Evolutionary conservation across 92 coral and sea anemone species (phyloP).

Genomic region (Bergia puertoricense): DNA sequence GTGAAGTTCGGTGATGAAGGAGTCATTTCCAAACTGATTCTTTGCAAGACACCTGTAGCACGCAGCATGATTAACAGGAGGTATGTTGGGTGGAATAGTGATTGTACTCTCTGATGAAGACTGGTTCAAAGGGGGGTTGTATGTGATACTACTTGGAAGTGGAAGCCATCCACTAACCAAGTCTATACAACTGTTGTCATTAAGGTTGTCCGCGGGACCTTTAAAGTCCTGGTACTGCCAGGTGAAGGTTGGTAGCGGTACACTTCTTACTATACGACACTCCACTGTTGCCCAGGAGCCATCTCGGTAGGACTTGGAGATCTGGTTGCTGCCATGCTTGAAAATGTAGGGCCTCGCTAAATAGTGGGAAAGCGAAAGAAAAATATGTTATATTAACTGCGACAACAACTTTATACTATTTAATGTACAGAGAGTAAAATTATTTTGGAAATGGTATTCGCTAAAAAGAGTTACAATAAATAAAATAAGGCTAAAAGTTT

Average conservation of each 20-base stretch:
- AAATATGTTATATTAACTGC: too few species aligned
- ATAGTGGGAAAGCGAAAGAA: neutral
- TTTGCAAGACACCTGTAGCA: conserved; percentile 32
- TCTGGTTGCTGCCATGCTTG: neutral
- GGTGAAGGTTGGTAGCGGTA: conserved; percentile 11
- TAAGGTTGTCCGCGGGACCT: neutral
- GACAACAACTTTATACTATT: too few species aligned
- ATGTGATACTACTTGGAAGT: conserved; percentile 26
- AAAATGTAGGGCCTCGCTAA: conserved; percentile 8
- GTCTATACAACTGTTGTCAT: neutral
- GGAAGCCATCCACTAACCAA: neutral
- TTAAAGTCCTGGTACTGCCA: conserved; percentile 16
- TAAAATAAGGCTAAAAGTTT: too few species aligned
- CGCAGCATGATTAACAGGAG: conserved; percentile 1
- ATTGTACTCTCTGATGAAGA: neutral
- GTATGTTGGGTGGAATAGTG: conserved; percentile 16
- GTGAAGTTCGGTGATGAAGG: neutral
- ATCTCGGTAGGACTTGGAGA: neutral
- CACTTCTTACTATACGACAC: neutral
- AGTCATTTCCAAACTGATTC: conserved; percentile 26
- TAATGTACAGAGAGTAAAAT: too few species aligned
- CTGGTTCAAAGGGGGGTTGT: neutral
- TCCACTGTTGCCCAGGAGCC: conserved; percentile 6
- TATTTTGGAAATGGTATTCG: too few species aligned
- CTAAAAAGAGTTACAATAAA: too few species aligned